phyloP scores from a whole-genome alignment of 2,113 vertebrate species.

The Zingel zingel region DNA sequence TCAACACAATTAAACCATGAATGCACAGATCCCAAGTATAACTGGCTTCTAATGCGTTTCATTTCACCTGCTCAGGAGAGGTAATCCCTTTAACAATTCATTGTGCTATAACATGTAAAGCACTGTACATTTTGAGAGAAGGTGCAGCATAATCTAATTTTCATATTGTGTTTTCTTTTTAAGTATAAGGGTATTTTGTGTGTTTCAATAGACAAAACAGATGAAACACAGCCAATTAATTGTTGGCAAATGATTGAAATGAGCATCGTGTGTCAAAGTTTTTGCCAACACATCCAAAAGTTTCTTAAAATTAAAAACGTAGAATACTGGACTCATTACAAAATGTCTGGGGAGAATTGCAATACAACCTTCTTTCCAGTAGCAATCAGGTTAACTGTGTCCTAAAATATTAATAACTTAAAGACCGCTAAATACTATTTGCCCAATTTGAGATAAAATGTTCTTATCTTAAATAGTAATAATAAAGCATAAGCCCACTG shows the following conservation, averaged over 20 bases:
- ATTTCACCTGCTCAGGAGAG: slow-evolving; percentile 18
- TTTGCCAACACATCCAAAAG: background rate
- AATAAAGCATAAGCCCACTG: background rate
- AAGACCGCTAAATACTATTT: background rate
- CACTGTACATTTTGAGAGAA: background rate
- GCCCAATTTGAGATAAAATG: background rate
- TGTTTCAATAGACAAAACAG: background rate
- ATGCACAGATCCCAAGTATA: slow-evolving; percentile 1
- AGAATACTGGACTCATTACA: background rate
- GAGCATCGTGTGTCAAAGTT: background rate
- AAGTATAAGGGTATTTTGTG: background rate
- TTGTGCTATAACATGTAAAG: slow-evolving; percentile 25
- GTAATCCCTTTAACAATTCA: slow-evolving; percentile 39
- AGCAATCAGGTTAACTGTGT: background rate
- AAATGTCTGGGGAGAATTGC: background rate
- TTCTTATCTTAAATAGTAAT: background rate
- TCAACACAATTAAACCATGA: slow-evolving; percentile 8
- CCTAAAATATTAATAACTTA: slow-evolving; percentile 13
- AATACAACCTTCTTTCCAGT: background rate
- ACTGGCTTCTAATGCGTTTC: background rate
- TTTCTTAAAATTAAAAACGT: background rate
- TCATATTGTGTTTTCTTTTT: background rate
- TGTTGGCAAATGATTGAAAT: slow-evolving; percentile 32
- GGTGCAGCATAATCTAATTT: background rate
- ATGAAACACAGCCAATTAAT: background rate